Base-by-base conservation (phyloP, 2,888 invertebrate species). In the Vesta saturnalis region DNA sequence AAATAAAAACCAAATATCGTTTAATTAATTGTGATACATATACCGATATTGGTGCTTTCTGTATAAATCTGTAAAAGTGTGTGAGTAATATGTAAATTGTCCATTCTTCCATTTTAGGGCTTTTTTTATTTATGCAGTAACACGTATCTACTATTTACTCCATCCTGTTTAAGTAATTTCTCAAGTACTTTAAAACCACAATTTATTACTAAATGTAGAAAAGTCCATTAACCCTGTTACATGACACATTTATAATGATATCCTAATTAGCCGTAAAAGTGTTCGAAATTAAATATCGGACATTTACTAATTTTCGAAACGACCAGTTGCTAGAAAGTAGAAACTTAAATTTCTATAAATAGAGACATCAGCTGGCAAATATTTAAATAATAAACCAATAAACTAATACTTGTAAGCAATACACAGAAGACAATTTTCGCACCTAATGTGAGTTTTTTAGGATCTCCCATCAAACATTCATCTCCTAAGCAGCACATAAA, bases 381-480 rank as follows among this genome's bases (percentile, higher is more conserved):
- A 5, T 10, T 3, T 49, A 49, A 18, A 14, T 15, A 15, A 18
- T 18, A 49, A 49, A 39, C 8, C 8, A 23, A 23, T 23, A 23
- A 23, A 23, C 8, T n/a, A 39, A 39, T n/a, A n/a, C n/a, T n/a
- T n/a, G n/a, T n/a, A n/a, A n/a, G n/a, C n/a, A n/a, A n/a, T n/a
- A n/a, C n/a, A n/a, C n/a, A n/a, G n/a, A n/a, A n/a, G n/a, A n/a
- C n/a, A n/a, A n/a, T n/a, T n/a, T n/a, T 72, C 70, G 16, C 86
- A 95, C 94, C 95, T 93, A 94, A 90, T 78, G 90, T 87, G 72
- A 92, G 91, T 84, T 90, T 90, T 81, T 89, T 90, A 35, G 92
- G 88, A 85, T 95, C 93, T 35, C 94, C 94, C 67, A 92, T 85
- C 54, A 90, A 83, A 82, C 95, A 95, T 77, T 90, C 90, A 76